These are phyloP conservation scores for Calyptommatus sinebrachiatus DNA, from an alignment of 2,113 vertebrate genomes.

Conservation along the genomic window DNA sequence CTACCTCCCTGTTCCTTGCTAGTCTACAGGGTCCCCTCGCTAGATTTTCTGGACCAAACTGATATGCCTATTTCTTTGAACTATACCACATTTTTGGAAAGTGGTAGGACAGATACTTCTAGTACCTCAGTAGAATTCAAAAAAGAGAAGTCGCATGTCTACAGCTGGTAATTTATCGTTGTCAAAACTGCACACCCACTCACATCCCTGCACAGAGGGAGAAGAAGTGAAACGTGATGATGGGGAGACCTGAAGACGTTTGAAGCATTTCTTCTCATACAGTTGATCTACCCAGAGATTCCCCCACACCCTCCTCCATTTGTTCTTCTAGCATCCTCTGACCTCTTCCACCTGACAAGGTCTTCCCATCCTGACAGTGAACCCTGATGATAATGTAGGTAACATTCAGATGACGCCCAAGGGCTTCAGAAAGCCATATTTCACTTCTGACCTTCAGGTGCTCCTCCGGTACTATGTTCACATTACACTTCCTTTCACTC, in stretches of 20 bases:
- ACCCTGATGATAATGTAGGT: constrained; percentile 68
- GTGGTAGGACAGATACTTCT: not conserved
- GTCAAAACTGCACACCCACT: constrained; percentile 14
- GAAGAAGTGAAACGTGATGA: constrained; percentile 44
- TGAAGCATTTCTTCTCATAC: constrained; percentile 27
- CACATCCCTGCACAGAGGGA: constrained; percentile 36
- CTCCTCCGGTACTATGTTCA: constrained; percentile 63
- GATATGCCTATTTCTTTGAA: too few species aligned
- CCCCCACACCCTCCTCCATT: constrained; percentile 42
- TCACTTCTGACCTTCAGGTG: constrained; percentile 71
- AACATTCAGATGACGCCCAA: constrained; percentile 69
- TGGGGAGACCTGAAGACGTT: not conserved
- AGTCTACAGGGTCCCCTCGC: too few species aligned
- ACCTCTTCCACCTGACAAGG: constrained; percentile 66
- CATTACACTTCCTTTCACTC: constrained; percentile 62
- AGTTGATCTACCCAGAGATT: constrained; percentile 47
- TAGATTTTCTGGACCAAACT: too few species aligned
- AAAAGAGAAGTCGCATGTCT: constrained; percentile 8
- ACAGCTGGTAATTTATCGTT: constrained; percentile 46
- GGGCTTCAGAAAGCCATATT: constrained; percentile 69
- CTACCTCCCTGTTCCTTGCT: too few species aligned
- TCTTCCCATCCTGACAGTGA: constrained; percentile 67
- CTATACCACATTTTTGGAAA: not conserved
- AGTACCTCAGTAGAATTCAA: constrained; percentile 28
- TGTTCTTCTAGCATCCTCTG: constrained; percentile 62